Evolutionary conservation across 2,113 vertebrate species (phyloP).

Genomic region (Colius striatus): DNA sequence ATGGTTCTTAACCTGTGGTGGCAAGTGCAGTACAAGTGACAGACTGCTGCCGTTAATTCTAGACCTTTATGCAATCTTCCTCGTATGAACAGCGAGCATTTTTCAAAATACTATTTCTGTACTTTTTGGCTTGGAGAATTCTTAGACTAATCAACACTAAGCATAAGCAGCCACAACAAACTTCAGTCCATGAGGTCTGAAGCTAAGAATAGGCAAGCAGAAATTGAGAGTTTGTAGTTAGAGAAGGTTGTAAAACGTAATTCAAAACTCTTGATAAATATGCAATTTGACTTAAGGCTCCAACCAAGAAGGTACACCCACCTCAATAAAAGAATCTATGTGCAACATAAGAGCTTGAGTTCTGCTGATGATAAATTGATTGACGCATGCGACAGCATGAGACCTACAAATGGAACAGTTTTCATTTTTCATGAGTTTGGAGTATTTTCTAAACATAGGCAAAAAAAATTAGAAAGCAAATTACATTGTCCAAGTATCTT

Average conservation of each 20-base stretch:
- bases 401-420: slow-evolving; percentile 80
- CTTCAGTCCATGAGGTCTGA: neutral
- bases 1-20: too few species aligned
- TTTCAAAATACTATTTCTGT: neutral
- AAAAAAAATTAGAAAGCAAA: neutral
- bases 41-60: neutral
- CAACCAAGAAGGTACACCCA: slow-evolving; percentile 45
- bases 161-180: neutral
- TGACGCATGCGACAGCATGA: slow-evolving; percentile 96
- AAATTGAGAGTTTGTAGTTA: neutral
- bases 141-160: neutral
- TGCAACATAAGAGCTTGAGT: slow-evolving; percentile 98
- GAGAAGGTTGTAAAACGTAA: neutral
- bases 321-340: slow-evolving; percentile 97
- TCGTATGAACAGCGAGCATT: neutral
- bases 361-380: slow-evolving; percentile 98
- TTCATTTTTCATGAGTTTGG: neutral
- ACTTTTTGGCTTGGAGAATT: neutral
- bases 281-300: neutral
- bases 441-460: neutral
- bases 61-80: neutral
- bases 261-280: neutral
- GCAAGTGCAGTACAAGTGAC: too few species aligned
- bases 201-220: neutral
- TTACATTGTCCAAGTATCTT: neutral